Evolutionary conservation across 2,888 invertebrate species (phyloP).

Genomic region (Drosophila quinaria): DNA sequence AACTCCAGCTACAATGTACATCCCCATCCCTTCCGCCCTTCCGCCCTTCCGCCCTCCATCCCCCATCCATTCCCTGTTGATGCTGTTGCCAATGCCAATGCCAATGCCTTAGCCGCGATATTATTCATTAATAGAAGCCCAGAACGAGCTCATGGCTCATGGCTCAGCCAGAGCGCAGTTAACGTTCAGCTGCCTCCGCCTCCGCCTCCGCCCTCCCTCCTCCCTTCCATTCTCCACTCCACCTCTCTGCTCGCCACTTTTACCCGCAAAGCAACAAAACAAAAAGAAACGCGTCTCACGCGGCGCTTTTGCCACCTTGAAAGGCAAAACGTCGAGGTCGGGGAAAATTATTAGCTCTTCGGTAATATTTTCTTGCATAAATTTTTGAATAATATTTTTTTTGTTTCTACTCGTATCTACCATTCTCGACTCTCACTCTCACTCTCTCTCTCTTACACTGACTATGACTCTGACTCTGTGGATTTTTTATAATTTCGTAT

Average conservation of each 20-base stretch:
- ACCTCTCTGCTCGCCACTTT: neutral
- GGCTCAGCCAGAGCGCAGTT: constrained; percentile 44
- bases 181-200: constrained; percentile 19
- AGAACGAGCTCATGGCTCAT: constrained; percentile 35
- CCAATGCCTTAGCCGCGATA: constrained; percentile 76
- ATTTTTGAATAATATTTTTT: constrained; percentile 73
- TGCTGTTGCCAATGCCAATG: constrained; percentile 30
- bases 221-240: neutral
- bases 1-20: constrained; percentile 28
- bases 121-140: constrained; percentile 83
- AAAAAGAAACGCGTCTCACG: constrained; percentile 46
- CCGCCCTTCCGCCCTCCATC: neutral
- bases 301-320: constrained; percentile 75
- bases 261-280: neutral
- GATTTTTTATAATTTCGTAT: constrained; percentile 64
- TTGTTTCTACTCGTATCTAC: constrained; percentile 15
- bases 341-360: constrained; percentile 84
- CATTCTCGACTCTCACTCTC: neutral
- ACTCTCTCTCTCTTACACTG: no score
- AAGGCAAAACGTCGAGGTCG: constrained; percentile 35
- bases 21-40: neutral
- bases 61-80: constrained; percentile 4
- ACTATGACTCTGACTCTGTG: constrained; percentile 18
- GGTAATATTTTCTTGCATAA: constrained; percentile 84
- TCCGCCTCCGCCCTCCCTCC: constrained; percentile 5